Percentiles rank a stretch among this genome's conserved stretches.
phyloP scores from a whole-genome alignment of 1,140 invertebrate genomes.

The Chelonus insularis region DNA sequence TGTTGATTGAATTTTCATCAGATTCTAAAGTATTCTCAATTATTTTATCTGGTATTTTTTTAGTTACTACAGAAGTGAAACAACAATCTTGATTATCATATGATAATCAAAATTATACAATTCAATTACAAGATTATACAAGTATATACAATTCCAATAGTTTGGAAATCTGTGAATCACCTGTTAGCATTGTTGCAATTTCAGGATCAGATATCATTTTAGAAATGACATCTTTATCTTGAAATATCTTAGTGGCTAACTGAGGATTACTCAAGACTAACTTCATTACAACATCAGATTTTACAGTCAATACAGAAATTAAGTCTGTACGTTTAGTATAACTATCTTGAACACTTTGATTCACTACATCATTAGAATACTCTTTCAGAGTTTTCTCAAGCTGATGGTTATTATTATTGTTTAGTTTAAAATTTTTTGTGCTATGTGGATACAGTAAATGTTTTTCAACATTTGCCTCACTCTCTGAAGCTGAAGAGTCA shows the following conservation, averaged over 20 bases:
- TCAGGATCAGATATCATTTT: slow-evolving; percentile 48
- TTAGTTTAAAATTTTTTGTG: too few species aligned
- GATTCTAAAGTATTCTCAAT: slow-evolving; percentile 26
- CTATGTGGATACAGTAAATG: too few species aligned
- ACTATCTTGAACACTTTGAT: slow-evolving; percentile 23
- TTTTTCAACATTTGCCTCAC: too few species aligned
- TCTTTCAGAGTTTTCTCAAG: too few species aligned
- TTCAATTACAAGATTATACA: too few species aligned
- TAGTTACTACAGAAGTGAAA: too few species aligned
- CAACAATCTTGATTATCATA: too few species aligned
- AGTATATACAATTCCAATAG: too few species aligned
- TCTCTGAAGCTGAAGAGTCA: too few species aligned
- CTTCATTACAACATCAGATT: slow-evolving; percentile 38
- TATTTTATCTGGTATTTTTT: slow-evolving; percentile 29
- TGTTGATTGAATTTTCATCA: slow-evolving; percentile 37
- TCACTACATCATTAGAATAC: neutral
- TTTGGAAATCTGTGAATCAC: slow-evolving; percentile 44
- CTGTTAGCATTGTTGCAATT: slow-evolving; percentile 33
- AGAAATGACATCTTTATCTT: slow-evolving; percentile 45
- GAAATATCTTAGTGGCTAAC: slow-evolving; percentile 47
- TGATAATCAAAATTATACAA: too few species aligned
- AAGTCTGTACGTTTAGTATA: slow-evolving; percentile 33
- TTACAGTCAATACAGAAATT: slow-evolving; percentile 32
- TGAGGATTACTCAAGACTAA: slow-evolving; percentile 41
- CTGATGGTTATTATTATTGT: too few species aligned